These are phyloP conservation scores for Cercocebus atys DNA, from an alignment of 2,113 vertebrate species.

Conservation along the genomic window DNA sequence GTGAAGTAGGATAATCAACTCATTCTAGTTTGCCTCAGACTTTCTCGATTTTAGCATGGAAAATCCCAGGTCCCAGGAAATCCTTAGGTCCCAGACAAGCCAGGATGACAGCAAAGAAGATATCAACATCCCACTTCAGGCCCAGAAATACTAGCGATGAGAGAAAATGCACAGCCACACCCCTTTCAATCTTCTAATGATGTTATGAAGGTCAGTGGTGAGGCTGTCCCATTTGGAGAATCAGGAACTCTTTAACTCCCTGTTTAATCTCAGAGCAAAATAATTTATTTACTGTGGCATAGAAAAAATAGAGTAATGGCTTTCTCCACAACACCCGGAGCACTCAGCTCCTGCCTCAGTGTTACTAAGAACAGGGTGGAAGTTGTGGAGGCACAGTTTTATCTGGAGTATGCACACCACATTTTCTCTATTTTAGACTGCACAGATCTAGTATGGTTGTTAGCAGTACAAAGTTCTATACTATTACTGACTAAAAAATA, in stretches of 20 bases:
- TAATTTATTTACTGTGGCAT: background rate
- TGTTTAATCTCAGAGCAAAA: background rate
- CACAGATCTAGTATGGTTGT: background rate
- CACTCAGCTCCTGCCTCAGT: background rate
- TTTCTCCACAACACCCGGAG: background rate
- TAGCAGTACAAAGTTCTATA: background rate
- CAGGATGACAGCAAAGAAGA: background rate
- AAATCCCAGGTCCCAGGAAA: background rate
- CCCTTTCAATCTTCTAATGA: background rate
- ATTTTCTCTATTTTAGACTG: background rate
- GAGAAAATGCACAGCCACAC: background rate
- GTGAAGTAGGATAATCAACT: background rate
- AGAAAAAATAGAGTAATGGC: background rate
- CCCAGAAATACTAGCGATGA: background rate
- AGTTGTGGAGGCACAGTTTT: background rate
- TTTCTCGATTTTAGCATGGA: background rate
- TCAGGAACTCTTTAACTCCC: background rate
- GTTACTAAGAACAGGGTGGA: background rate
- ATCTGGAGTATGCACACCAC: accelerated
- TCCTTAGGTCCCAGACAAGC: background rate
- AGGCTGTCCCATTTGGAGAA: background rate
- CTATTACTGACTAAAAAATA: background rate
- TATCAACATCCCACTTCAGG: background rate
- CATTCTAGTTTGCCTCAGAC: background rate
- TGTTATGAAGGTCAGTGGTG: background rate